phyloP scores from a whole-genome alignment of 53 echinoderm and acorn worm genomes.

The Paelopatides confundens region DNA sequence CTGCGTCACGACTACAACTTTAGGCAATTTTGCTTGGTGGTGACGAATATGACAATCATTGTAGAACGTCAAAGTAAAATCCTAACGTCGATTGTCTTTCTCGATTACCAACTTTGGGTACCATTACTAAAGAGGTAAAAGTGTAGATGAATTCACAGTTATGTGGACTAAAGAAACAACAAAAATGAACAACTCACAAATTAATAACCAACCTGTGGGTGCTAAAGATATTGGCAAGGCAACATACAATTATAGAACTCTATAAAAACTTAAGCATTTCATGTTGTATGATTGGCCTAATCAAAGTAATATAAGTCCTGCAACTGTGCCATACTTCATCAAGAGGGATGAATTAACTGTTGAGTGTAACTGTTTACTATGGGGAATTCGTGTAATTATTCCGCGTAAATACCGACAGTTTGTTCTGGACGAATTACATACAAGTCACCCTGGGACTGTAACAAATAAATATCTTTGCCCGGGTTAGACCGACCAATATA shows the following conservation, averaged over 20 bases:
- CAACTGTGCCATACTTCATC: constrained; percentile 40
- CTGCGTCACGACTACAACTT: constrained; percentile 17
- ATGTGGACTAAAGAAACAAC: neutral
- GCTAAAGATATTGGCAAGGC: neutral
- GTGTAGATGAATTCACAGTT: neutral
- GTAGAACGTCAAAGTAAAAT: constrained; percentile 15
- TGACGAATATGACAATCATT: constrained; percentile 10
- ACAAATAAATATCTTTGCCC: constrained; percentile 68
- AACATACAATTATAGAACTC: neutral
- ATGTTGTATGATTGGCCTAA: constrained; percentile 55
- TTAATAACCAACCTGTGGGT: neutral
- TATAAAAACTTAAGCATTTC: constrained; percentile 37
- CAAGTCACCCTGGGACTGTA: constrained; percentile 57
- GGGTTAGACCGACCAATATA: constrained; percentile 62
- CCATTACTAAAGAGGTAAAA: neutral
- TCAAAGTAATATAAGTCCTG: neutral
- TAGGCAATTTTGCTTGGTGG: constrained; percentile 39
- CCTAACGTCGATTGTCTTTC: constrained; percentile 32
- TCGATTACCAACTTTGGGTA: neutral
- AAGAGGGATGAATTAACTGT: constrained; percentile 53
- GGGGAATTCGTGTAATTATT: constrained; percentile 62
- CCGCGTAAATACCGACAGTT: constrained; percentile 38
- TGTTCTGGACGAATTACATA: constrained; percentile 59
- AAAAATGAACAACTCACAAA: constrained; percentile 6
- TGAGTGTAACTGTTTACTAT: constrained; percentile 63